Base-by-base conservation (phyloP, 1,140 invertebrate species). In the Bombyx mandarina region DNA sequence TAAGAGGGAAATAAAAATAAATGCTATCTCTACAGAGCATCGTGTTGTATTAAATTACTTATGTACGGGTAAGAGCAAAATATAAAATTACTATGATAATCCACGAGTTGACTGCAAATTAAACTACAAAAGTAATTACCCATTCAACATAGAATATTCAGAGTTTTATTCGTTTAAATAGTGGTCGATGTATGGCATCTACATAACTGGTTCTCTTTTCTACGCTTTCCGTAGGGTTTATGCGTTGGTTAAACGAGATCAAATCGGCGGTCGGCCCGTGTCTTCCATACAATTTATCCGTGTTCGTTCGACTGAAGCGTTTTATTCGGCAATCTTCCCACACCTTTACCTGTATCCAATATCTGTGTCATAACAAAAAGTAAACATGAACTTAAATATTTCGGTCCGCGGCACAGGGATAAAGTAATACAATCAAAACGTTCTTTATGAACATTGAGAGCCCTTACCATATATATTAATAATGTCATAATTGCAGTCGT, bases 401-500 rank as follows among this genome's bases (percentile, higher is more conserved):
- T 77, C 79, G 67, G 68, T 78, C 82, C 71, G 71, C 76, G 71
- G 71, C 67, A 73, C 61, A 49, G 52, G 64, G 58, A 83, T 87
- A 79, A 82, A 85, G 80, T 78, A 82, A 84, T 87, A 77, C 69
- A 73, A 75, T 76, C 76, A 75, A 78, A 79, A 83, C 73, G 62
- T 82, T 71, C 71, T 77, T 79, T 80, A 81, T 78, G 76, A 75
- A 79, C 71, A 81, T 82, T 76, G 71, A 85, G 79, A 63, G 74
- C 70, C 79, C 75, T 85, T 85, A 84, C 74, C 75, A 76, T 76
- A 75, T 75, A 75, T 79, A 78, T 87, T 87, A 87, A 35, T 35
- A 35, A 85, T 84, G 82, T 85, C 83, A 84, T 85, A 85, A 87
- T 83, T 86, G 82, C 73, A 73, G 77, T 78, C 76, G 73, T 87